A percentile compares a stretch with the other conserved stretches of the same genome.
These are phyloP conservation scores for Mythimna loreyi DNA, from an alignment of 2,888 invertebrate genomes.

Conservation along the genomic window DNA sequence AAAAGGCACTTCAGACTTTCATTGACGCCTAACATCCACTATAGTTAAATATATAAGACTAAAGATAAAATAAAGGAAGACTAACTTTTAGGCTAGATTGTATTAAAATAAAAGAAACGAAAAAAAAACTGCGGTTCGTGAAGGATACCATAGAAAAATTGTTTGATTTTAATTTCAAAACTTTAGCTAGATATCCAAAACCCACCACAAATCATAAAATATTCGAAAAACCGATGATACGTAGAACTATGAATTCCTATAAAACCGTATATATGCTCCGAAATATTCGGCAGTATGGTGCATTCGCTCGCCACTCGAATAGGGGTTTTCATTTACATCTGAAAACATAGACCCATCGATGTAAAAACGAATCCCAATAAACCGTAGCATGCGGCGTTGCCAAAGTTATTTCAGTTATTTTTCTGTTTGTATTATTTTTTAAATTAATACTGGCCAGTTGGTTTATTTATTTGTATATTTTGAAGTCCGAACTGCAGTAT, in stretches of 20 bases:
- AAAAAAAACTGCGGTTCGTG: neutral
- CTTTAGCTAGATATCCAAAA: neutral
- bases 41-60: too few relatives aligned
- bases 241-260: conserved; percentile 27
- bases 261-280: neutral
- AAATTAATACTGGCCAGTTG: conserved; percentile 15
- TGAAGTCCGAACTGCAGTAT: neutral
- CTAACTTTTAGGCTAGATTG: too few relatives aligned
- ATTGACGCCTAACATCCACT: too few relatives aligned
- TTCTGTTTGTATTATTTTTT: conserved; percentile 37
- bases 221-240: conserved; percentile 20
- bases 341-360: conserved; percentile 48
- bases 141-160: neutral
- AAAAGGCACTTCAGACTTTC: too few relatives aligned
- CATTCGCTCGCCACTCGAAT: conserved; percentile 11
- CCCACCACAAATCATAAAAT: neutral
- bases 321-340: conserved; percentile 51
- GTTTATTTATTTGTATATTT: neutral
- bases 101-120: too few relatives aligned
- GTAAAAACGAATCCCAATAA: conserved; percentile 52
- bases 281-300: conserved; percentile 31
- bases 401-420: conserved; percentile 55
- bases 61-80: too few relatives aligned
- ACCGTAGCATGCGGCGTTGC: conserved; percentile 34
- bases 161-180: neutral